phyloP scores from a whole-genome alignment of 2,797 vertebrate genomes.

The Sebastes dallii region DNA sequence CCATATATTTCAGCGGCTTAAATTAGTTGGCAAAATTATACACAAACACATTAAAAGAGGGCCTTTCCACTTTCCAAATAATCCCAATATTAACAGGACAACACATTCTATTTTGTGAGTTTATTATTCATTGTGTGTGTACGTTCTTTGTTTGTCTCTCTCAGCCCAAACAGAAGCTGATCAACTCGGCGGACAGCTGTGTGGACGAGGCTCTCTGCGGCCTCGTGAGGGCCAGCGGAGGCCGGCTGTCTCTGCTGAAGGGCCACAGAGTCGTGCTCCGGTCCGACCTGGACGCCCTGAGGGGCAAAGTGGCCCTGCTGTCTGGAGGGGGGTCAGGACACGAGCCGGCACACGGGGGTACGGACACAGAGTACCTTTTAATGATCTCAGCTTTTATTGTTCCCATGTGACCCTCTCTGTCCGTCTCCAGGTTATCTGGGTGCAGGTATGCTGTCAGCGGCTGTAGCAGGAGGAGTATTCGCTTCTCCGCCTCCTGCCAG shows the following conservation, averaged over 20 bases:
- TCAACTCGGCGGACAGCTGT: slow-evolving; percentile 84
- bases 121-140: background rate
- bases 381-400: background rate
- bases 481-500: slow-evolving; percentile 91
- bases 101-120: background rate
- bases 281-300: slow-evolving; percentile 81
- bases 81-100: background rate
- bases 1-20: background rate
- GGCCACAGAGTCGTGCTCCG: slow-evolving; percentile 90
- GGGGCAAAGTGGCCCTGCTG: slow-evolving; percentile 88
- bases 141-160: rapidly evolving
- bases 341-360: slow-evolving; percentile 94
- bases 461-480: slow-evolving; percentile 90
- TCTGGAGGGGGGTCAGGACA: slow-evolving; percentile 95
- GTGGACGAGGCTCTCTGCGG: slow-evolving; percentile 90
- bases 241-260: slow-evolving; percentile 79
- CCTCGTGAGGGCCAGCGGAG: slow-evolving; percentile 78
- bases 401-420: background rate
- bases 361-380: background rate
- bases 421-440: slow-evolving; percentile 87
- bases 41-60: background rate
- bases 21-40: background rate
- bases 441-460: slow-evolving; percentile 92
- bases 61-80: background rate
- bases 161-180: slow-evolving; percentile 84